Evolutionary conservation across 2,888 invertebrate genomes (phyloP).

Genomic region (Thymelicus sylvestris): DNA sequence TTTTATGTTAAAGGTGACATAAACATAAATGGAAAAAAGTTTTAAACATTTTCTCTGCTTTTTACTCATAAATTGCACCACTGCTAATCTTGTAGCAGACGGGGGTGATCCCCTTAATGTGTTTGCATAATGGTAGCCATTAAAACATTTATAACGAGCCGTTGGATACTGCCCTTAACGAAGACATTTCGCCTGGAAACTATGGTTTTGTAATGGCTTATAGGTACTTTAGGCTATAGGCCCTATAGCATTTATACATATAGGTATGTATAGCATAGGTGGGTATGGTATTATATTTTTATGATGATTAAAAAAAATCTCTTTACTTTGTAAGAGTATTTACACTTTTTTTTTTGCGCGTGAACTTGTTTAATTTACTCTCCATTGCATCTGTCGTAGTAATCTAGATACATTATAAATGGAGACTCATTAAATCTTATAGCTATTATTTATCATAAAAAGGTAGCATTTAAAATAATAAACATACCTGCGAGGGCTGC

Average conservation of each 20-base stretch:
- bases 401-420: no score
- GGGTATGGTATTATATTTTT: neutral
- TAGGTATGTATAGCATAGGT: no score
- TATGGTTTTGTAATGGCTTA: conserved; percentile 27
- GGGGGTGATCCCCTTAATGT: conserved; percentile 78
- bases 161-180: conserved; percentile 62
- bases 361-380: neutral
- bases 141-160: conserved; percentile 81
- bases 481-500: no score
- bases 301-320: neutral
- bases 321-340: neutral
- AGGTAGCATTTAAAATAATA: no score
- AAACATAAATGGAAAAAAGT: no score
- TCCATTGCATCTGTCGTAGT: no score
- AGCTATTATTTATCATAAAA: no score
- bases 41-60: neutral
- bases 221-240: no score
- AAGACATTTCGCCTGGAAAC: conserved; percentile 51
- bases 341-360: no score
- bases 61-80: conserved; percentile 48
- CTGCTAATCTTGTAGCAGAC: conserved; percentile 56
- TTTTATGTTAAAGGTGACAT: no score
- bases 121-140: conserved; percentile 82
- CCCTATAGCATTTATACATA: no score
- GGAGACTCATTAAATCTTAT: no score